phyloP scores from a whole-genome alignment of 2,113 vertebrate species.

The Entomyzon cyanotis region DNA sequence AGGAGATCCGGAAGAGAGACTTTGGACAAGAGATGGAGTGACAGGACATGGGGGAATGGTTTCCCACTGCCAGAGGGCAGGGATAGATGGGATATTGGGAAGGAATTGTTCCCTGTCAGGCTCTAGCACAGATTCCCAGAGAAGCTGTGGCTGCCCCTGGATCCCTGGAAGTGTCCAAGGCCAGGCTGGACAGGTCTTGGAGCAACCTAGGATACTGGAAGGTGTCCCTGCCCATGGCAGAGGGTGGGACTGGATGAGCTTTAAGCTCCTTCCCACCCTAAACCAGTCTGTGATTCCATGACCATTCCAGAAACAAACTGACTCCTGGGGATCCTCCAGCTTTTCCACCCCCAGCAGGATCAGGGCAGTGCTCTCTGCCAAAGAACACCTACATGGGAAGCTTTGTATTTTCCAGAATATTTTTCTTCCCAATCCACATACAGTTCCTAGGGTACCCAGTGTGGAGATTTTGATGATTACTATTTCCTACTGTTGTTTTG shows the following conservation, averaged over 20 bases:
- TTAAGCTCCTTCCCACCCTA: not conserved
- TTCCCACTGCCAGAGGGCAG: not conserved
- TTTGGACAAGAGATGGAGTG: not conserved
- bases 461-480: not conserved
- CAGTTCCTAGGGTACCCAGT: not conserved
- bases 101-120: not conserved
- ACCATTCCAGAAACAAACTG: not conserved
- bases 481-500: not conserved
- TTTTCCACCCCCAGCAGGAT: not conserved
- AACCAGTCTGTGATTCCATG: not conserved
- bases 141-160: not conserved
- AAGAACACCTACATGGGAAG: not conserved
- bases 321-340: not conserved
- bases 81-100: accelerated
- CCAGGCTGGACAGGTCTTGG: not conserved
- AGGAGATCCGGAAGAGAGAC: not conserved
- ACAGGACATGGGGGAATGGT: not conserved
- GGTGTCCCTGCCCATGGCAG: not conserved
- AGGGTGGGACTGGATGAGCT: accelerated
- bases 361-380: not conserved
- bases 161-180: not conserved
- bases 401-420: not conserved
- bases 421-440: constrained; percentile 2
- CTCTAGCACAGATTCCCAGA: not conserved
- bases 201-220: not conserved